Base-by-base conservation (phyloP, 2,888 invertebrate species). In the Apodemia duryi region DNA sequence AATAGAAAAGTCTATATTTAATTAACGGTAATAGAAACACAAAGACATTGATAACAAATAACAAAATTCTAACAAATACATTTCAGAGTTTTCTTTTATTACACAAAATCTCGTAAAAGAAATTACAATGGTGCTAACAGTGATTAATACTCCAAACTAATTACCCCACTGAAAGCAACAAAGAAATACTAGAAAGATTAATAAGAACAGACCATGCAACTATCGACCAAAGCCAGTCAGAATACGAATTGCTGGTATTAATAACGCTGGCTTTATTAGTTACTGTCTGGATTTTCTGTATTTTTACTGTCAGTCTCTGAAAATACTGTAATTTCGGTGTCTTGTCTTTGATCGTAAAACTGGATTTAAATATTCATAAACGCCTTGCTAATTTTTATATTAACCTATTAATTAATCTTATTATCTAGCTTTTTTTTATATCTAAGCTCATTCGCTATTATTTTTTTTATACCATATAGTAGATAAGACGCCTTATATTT, bases 201-300 rank as follows among this genome's bases (percentile, higher is more conserved):
- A 68, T 68, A 64, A 66, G 63, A 62, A 54, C 62, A 51, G 62
- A 62, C 63, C 70, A 68, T 66, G 63, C 69, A 51, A 70, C 29
- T 63, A 62, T 63, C 57, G 32, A 60, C 49, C 46, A 63, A 61
- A 60, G 67, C 62, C 65, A 63, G 64, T 21, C 38, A 46, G 49
- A 65, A 63, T 63, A 63, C 52, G 61, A 62, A 65, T 65, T 63
- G 64, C 65, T 63, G 63, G 43, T 54, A 61, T 67, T 62, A 67
- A 69, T 69, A 65, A 65, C 38, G 46, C 29, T 60, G 51, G 38
- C 35, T 28, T 51, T 35, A 62, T 52, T 38, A 64, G 32, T 61
- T 60, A 49, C 6, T 38, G n/a, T 61, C 29, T 2, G 28, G 61
- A 6, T 65, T 64, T 61, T 28, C 49, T 43, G 28, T 46, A 10